These are phyloP conservation scores for Rhopalosiphum nymphaeae DNA, from an alignment of 2,888 invertebrate species.

Conservation along the genomic window DNA sequence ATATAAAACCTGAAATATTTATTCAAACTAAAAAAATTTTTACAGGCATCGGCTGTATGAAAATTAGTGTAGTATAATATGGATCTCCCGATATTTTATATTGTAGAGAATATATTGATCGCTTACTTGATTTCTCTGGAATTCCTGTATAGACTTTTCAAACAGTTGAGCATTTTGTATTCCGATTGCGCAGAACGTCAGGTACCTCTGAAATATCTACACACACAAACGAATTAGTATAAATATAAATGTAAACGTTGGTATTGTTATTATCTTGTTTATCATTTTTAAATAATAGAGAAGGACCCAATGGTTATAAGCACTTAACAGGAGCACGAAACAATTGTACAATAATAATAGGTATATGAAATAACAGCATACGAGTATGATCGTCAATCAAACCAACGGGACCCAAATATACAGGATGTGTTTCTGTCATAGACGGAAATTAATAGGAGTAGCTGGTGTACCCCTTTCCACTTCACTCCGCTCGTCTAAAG, in stretches of 20 bases:
- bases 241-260: background rate
- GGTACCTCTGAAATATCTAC: constrained; percentile 75
- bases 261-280: background rate
- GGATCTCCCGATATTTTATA: background rate
- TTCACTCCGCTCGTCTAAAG: background rate
- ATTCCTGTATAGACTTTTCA: constrained; percentile 94
- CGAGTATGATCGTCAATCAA: background rate
- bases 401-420: background rate
- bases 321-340: background rate
- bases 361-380: background rate
- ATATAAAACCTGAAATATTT: background rate
- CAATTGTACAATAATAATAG: background rate
- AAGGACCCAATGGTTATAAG: background rate
- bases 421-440: background rate
- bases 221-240: constrained; percentile 26
- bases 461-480: background rate
- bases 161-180: constrained; percentile 96
- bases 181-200: constrained; percentile 97
- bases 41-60: too few species aligned
- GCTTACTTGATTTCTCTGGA: constrained; percentile 86
- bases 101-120: background rate
- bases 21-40: background rate
- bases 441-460: background rate
- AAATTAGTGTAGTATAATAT: background rate
- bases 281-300: background rate